Base-by-base conservation (phyloP, 2,888 invertebrate species). In the Acanthosoma haemorrhoidale region DNA sequence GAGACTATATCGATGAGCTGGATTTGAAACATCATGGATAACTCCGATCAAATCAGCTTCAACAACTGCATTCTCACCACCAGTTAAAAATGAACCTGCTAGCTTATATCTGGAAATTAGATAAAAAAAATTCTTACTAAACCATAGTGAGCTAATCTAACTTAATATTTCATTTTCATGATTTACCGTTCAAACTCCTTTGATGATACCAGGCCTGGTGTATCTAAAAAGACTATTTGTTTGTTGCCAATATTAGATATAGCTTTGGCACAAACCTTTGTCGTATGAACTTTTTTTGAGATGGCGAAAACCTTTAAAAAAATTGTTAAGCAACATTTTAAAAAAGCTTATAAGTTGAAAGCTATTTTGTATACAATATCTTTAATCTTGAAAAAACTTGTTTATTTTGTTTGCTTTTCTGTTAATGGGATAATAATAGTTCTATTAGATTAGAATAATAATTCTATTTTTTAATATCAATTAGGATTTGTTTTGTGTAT, bases 241-340 rank as follows among this genome's bases (percentile, higher is more conserved):
- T 91, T 89, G 72, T 90, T 83, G n/a, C 85, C 86, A 73, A 87
- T 82, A 41, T 86, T 88, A 76, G 86, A 86, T 76, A 95, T 85
- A 3, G 91, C 94, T 76, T 86, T 83, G 2, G 88, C 85, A 74
- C 88, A 84, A 73, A 83, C 84, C 73, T 90, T 85, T 0, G 96
- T 96, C 11, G 96, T 95, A 77, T 98, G 96, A 41, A 95, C 92
- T 83, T 94, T 96, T 51, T 86, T 87, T 0, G 96, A 96, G 4
- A 92, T 88, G 9, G 96, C 89, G 79, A 94, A 94, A 68, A 96
- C 87, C 93, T 96, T 78, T 64, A 81, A 81, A 76, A 72, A 68
- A 70, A 39, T 67, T 13, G 38, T 39, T 16, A 29, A 66, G 16
- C 34, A 11, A 34, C 16, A 13, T 32, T 1, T 61, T 9, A 16